phyloP scores from a whole-genome alignment of 2,797 vertebrate genomes.

The Selene dorsalis region DNA sequence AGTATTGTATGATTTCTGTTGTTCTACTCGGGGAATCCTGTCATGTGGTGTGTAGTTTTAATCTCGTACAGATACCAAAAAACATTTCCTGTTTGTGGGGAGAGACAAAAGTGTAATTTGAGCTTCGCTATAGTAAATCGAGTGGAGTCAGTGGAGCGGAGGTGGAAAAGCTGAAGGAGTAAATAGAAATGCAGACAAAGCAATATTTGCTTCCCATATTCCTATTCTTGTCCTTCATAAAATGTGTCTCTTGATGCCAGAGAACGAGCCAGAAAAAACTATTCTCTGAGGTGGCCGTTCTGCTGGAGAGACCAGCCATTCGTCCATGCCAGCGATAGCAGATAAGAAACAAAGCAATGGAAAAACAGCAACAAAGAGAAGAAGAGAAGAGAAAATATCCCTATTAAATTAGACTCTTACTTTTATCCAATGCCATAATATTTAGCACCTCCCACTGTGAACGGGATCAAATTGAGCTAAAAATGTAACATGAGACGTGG shows the following conservation, averaged over 20 bases:
- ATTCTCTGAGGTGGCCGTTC: constrained; percentile 39
- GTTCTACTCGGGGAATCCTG: constrained; percentile 32
- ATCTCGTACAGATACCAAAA: constrained; percentile 42
- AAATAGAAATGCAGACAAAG: constrained; percentile 66
- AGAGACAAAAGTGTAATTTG: constrained; percentile 58
- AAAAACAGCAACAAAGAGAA: neutral
- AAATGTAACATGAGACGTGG: neutral
- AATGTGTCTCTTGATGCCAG: constrained; percentile 42
- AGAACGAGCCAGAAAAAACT: constrained; percentile 37
- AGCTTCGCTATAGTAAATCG: constrained; percentile 65
- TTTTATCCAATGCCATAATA: neutral
- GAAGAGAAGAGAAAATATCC: neutral
- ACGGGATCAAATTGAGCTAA: neutral
- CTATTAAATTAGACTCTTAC: neutral
- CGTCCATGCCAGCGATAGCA: constrained; percentile 24
- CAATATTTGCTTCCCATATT: constrained; percentile 66
- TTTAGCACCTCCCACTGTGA: neutral
- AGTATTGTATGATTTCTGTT: constrained; percentile 4
- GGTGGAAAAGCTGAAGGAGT: constrained; percentile 50
- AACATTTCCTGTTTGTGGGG: constrained; percentile 47
- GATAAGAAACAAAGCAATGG: constrained; percentile 10
- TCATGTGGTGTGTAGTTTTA: constrained; percentile 28
- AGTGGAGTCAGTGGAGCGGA: constrained; percentile 55
- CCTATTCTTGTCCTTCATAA: constrained; percentile 44
- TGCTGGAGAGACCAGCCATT: constrained; percentile 35